Percentiles rank a stretch among this genome's conserved stretches.
Conservation (phyloP, 2,888 invertebrate species). For the Cecidostiba fungosa region DNA sequence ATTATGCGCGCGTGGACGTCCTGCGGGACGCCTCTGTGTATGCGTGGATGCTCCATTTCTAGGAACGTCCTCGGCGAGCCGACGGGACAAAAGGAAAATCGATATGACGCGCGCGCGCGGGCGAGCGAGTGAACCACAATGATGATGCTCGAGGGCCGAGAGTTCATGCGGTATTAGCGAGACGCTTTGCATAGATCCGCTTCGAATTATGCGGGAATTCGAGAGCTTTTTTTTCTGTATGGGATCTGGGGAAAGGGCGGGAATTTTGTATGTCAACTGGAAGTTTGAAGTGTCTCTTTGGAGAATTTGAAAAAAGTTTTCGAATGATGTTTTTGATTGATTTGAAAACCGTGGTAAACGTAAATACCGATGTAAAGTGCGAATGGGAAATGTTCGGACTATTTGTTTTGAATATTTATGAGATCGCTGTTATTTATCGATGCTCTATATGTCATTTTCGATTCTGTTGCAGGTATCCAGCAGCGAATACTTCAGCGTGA, state of each 20-base stretch:
- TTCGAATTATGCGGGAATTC: background rate
- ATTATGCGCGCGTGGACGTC: slow-evolving; percentile 34
- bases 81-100: slow-evolving; percentile 45
- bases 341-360: background rate
- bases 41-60: slow-evolving; percentile 34
- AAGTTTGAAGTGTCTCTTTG: too few relatives aligned
- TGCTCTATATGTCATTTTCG: background rate
- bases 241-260: background rate
- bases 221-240: background rate
- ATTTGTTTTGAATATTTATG: background rate
- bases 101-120: slow-evolving; percentile 33
- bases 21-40: slow-evolving; percentile 8
- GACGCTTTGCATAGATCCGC: slow-evolving; percentile 6
- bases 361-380: too few relatives aligned
- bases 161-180: slow-evolving; percentile 5
- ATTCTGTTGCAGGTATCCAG: slow-evolving; percentile 84
- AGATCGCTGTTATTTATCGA: background rate
- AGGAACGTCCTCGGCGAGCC: background rate
- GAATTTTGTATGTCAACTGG: background rate
- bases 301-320: background rate
- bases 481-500: slow-evolving; percentile 88
- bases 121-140: background rate
- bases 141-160: background rate
- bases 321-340: background rate
- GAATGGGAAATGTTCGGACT: background rate